Evolutionary conservation across 2,113 vertebrate species (phyloP), one percentile per base, ranked within the genome.

Genomic region (Psittacula cyanocephala): DNA sequence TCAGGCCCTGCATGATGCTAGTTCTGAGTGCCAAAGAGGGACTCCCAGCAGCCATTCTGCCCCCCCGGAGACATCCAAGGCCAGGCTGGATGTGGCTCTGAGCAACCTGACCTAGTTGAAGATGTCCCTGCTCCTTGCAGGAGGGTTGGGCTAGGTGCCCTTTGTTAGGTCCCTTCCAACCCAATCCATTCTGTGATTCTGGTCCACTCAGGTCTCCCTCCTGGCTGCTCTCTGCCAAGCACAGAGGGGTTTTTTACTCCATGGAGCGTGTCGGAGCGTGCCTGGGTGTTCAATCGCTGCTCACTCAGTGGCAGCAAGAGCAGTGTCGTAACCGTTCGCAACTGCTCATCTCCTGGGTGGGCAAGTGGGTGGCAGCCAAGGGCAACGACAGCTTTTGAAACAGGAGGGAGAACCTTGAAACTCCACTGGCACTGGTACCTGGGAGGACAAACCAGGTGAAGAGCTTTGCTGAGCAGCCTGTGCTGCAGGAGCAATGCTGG

Each of bases 251-350:
- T 49, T 22, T 52, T 63, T 39, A 22, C 33, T 59, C 12, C 31
- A 7, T 2, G 14, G 27, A 43, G 39, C 41, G 33, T 3, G 4
- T 60, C 49, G 50, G 64, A 31, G 15, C 1, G 4, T 39, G 13
- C 52, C 2, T 0, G 2, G 46, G 50, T 50, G 47, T 11, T 72
- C 2, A 10, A 44, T 68, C 1, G 0, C n/a, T 63, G 55, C 31
- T 69, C 3, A 0, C 24, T 20, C 84, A 78, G 76, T 7, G 4
- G 47, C 68, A 64, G 53, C 44, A 9, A 29, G 24, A 72, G 50
- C 29, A 41, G 76, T 35, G 27, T 43, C 0, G 0, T 4, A 6
- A 67, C 43, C 1, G 0, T 46, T 69, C 0, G 3, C 71, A 77
- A 7, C 77, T 86, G 77, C 89, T 86, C 20, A 2, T 59, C 91